Percentiles rank a stretch among this genome's conserved stretches.
phyloP scores from a whole-genome alignment of 37 sponge, comb jelly and placozoan species.

The Oopsacas minuta region DNA sequence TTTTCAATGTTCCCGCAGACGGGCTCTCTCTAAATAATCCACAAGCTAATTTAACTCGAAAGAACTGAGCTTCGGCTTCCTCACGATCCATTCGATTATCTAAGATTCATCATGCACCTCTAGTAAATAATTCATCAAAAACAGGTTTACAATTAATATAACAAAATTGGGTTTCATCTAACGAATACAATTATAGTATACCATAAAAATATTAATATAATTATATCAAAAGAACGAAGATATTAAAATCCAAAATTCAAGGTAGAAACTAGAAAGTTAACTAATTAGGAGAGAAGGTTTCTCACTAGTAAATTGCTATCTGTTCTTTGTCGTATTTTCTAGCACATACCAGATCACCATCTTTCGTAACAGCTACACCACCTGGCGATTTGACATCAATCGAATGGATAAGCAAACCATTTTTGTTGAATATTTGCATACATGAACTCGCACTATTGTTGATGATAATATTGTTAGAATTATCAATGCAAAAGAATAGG shows the following conservation, averaged over 20 bases:
- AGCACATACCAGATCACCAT: neutral
- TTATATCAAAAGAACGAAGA: too few species aligned
- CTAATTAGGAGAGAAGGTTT: too few species aligned
- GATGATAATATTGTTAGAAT: neutral
- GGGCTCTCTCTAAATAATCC: neutral
- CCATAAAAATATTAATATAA: too few species aligned
- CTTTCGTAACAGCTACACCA: neutral
- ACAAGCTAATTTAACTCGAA: neutral
- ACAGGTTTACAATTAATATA: too few species aligned
- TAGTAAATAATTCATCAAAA: too few species aligned
- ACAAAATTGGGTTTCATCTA: too few species aligned
- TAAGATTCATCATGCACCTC: too few species aligned
- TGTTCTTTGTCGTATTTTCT: neutral
- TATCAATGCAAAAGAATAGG: neutral
- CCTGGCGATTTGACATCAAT: neutral
- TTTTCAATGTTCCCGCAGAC: neutral
- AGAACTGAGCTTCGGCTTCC: constrained; percentile 2
- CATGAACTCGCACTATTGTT: neutral
- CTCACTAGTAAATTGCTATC: neutral
- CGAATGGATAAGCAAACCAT: neutral
- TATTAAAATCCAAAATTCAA: too few species aligned
- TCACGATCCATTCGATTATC: neutral
- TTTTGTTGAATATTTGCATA: neutral
- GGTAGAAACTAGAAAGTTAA: too few species aligned
- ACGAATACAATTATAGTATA: too few species aligned